These are phyloP conservation scores for Sphenopsis melanotis DNA, from an alignment of 2,797 vertebrate species.

Conservation along the genomic window DNA sequence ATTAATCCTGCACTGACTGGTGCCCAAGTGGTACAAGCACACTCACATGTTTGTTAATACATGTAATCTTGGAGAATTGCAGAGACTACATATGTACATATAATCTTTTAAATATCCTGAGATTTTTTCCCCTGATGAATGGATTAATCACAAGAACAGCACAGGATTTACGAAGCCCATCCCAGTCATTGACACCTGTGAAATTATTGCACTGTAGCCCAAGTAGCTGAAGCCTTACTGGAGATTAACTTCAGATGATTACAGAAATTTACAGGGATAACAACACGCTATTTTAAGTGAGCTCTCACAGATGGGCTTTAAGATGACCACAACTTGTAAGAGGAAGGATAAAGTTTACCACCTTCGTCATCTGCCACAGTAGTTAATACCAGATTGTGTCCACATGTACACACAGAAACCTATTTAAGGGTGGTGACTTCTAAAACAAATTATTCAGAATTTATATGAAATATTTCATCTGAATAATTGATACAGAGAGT, in stretches of 20 bases:
- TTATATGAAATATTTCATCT: not conserved
- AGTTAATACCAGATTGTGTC: not conserved
- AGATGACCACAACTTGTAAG: not conserved
- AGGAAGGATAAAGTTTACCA: not conserved
- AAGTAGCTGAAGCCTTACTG: not conserved
- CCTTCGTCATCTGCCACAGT: not conserved
- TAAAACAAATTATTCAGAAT: not conserved
- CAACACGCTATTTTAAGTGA: not conserved
- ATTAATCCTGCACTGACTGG: not conserved
- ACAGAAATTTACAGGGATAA: conserved; percentile 22
- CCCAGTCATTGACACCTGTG: not conserved
- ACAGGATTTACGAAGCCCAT: conserved; percentile 7
- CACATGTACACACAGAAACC: not conserved
- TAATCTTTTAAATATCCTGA: not conserved
- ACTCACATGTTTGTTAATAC: not conserved
- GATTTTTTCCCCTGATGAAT: not conserved
- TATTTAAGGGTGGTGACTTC: not conserved
- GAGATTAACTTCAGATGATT: conserved; percentile 4
- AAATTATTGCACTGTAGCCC: conserved; percentile 9
- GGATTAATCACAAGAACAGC: not conserved
- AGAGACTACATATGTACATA: not conserved
- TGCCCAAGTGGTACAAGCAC: not conserved
- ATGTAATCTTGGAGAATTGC: not conserved
- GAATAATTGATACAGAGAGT: not conserved
- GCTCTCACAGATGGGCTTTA: conserved; percentile 1